Evolutionary conservation across 2,797 vertebrate species (phyloP), one percentile per base, ranked within the genome.

Genomic region (Hydrophis major): DNA sequence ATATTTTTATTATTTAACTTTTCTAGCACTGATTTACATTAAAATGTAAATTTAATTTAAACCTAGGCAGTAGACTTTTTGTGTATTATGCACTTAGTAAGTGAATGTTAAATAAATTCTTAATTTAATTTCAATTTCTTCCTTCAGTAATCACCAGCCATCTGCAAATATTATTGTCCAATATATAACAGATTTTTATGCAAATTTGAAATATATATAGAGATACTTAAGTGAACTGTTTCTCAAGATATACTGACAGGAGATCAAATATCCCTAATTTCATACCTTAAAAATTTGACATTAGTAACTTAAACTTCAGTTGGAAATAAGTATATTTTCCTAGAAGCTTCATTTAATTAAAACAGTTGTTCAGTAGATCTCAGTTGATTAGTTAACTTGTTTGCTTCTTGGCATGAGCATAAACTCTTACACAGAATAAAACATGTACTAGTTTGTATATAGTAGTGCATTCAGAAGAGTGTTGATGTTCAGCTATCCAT

Each of bases 31-130:
- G 90, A 86, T 93, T 92, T 90, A 93, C 89, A 0, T 86, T 90
- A 86, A 90, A 90, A 95, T 86, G 42, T 90, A 93, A 95, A 89
- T 89, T 83, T n/a, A 56, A 95, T 94, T 94, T 94, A 90, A 95
- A 93, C 47, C 53, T 93, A 88, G 11, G 28, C 27, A 89, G 92
- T 93, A 59, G 91, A 92, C 90, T 94, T 94, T 96, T 93, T 93
- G 86, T 86, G 93, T 87, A 83, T 37, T 90, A 22, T 32, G 92
- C 69, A 95, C 50, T 25, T 94, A 66, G 94, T 94, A 94, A 88
- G 89, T 90, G 55, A 92, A 92, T 88, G 90, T 28, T 90, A 93
- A 95, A 94, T 12, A 7, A 94, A 92, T 28, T 92, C 87, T 89
- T 59, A 57, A 16, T 92, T 91, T 74, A 94, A 87, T 55, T 53